A percentile compares a stretch with the other conserved stretches of the same genome.
phyloP scores from a whole-genome alignment of 2,113 vertebrate genomes.

The Pica pica region DNA sequence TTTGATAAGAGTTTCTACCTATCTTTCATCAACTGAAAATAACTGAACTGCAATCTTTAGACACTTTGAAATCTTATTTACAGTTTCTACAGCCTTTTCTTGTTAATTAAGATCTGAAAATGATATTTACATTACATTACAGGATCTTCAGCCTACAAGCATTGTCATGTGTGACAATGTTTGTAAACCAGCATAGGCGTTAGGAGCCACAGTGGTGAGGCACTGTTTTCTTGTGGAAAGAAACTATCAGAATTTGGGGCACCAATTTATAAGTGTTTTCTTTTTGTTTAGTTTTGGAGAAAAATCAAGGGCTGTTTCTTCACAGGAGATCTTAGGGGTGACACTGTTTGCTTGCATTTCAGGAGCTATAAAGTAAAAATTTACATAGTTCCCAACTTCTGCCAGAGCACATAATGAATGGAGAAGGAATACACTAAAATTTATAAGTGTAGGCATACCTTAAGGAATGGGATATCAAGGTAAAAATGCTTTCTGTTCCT shows the following conservation, averaged over 20 bases:
- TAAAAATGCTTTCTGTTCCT: constrained; percentile 26
- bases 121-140: neutral
- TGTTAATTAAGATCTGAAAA: neutral
- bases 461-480: constrained; percentile 28
- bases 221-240: neutral
- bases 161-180: neutral
- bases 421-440: constrained; percentile 8
- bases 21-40: neutral
- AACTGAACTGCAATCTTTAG: neutral
- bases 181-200: neutral
- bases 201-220: neutral
- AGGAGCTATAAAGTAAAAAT: neutral
- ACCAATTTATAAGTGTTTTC: neutral
- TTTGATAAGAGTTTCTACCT: neutral
- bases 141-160: neutral
- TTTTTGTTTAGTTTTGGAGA: neutral
- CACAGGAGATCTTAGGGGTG: neutral
- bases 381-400: neutral
- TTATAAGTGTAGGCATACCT: constrained; percentile 1
- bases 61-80: neutral
- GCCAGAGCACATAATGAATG: neutral
- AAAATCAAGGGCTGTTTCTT: neutral
- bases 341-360: neutral
- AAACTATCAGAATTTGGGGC: neutral
- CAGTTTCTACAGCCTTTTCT: neutral